Conservation (phyloP, 2,113 vertebrate species). For the Pterophyllum scalare region DNA sequence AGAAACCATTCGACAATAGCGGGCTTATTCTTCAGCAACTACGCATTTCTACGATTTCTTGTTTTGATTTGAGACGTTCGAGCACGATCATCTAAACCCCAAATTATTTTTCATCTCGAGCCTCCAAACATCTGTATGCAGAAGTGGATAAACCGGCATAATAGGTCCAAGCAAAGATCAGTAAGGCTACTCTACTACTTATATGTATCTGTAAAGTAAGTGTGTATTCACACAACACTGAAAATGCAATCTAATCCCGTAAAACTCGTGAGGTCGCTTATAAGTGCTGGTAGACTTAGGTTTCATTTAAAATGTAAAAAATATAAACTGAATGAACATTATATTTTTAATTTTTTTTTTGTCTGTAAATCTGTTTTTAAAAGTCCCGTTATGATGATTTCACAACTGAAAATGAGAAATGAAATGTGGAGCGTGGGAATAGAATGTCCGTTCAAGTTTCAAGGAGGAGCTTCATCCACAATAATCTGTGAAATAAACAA, state of each 20-base stretch:
- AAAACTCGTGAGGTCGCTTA: neutral
- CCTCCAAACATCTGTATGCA: neutral
- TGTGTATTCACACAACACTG: neutral
- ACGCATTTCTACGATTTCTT: neutral
- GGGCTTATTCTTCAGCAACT: neutral
- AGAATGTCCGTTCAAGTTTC: neutral
- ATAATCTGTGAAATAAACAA: neutral
- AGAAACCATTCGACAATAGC: constrained; percentile 11
- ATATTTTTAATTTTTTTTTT: neutral
- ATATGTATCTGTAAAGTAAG: neutral
- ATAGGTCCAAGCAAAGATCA: neutral
- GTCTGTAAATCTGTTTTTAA: neutral
- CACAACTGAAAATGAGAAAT: neutral
- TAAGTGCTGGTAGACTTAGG: constrained; percentile 5
- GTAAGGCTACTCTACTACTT: neutral
- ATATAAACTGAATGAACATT: neutral
- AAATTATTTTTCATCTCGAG: too few relatives aligned
- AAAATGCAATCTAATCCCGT: neutral
- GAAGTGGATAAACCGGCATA: neutral
- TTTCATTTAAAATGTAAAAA: neutral
- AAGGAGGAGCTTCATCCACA: neutral
- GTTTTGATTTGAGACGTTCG: neutral
- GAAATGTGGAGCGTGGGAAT: neutral
- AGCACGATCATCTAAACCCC: neutral
- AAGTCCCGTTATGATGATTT: neutral